phyloP scores from a whole-genome alignment of 2,797 vertebrate species.

The Esox masquinongy region DNA sequence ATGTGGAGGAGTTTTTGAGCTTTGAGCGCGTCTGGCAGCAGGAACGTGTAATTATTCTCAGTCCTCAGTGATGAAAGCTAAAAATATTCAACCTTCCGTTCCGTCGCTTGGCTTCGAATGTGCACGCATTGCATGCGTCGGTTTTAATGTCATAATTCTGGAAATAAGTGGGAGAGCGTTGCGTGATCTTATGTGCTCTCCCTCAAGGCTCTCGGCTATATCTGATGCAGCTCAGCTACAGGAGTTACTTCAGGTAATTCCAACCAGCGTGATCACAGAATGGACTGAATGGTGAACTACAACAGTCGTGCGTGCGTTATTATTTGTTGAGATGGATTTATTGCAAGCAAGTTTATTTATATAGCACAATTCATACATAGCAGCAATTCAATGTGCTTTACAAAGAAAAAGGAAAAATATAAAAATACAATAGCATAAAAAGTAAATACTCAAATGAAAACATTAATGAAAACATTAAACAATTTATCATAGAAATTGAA shows the following conservation, averaged over 20 bases:
- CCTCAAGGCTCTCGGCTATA: neutral
- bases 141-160: conserved; percentile 28
- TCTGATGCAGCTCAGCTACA: conserved; percentile 7
- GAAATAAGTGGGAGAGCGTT: conserved; percentile 22
- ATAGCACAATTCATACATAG: no score
- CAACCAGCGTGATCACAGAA: neutral
- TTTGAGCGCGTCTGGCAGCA: conserved; percentile 6
- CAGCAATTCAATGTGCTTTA: no score
- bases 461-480: no score
- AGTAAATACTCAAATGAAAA: no score
- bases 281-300: neutral
- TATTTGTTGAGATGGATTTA: neutral
- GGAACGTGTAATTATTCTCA: neutral
- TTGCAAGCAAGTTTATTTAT: no score
- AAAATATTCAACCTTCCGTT: conserved; percentile 3
- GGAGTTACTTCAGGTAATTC: neutral
- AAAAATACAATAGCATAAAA: no score
- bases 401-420: no score
- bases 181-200: neutral
- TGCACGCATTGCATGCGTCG: conserved; percentile 16
- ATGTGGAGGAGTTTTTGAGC: conserved; percentile 22
- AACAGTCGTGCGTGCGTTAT: neutral
- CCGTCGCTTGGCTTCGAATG: conserved; percentile 17
- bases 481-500: neutral
- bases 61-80: conserved; percentile 9